Evolutionary conservation across 2,797 vertebrate genomes (phyloP).

Genomic region (Liasis olivaceus): DNA sequence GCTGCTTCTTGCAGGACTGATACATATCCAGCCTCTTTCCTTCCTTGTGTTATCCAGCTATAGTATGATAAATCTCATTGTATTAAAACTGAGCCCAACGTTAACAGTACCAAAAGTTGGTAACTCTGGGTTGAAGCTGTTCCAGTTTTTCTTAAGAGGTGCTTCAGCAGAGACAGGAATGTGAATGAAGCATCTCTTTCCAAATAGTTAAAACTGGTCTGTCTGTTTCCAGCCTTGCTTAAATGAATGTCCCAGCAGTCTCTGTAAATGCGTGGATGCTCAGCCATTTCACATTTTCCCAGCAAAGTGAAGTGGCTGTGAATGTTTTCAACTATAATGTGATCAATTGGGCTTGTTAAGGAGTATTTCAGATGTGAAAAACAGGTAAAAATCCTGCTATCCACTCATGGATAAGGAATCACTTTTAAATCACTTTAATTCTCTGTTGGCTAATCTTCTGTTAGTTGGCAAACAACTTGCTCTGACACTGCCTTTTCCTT

Average conservation of each 20-base stretch:
- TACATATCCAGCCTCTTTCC: not conserved
- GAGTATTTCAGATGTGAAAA: constrained; percentile 37
- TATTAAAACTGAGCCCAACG: not conserved
- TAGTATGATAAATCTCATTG: not conserved
- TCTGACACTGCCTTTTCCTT: constrained; percentile 40
- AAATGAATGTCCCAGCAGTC: not conserved
- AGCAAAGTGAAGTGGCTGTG: not conserved
- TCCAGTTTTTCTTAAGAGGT: not conserved
- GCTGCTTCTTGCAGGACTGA: not conserved
- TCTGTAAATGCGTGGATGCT: not conserved
- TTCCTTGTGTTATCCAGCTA: not conserved
- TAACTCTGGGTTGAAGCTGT: not conserved
- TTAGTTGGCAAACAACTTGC: constrained; percentile 40
- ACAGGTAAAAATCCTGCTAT: constrained; percentile 12
- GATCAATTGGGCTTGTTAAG: constrained; percentile 13
- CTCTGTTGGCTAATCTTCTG: constrained; percentile 41
- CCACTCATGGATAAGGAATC: not conserved
- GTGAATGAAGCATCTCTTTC: not conserved
- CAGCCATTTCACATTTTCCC: not conserved
- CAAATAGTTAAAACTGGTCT: not conserved
- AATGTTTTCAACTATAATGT: not conserved
- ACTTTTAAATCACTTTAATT: constrained; percentile 35
- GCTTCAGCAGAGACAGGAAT: not conserved
- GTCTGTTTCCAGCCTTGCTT: not conserved
- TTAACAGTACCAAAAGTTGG: not conserved